Evolutionary conservation across 2,113 vertebrate species (phyloP).

Genomic region (Chionis minor): DNA sequence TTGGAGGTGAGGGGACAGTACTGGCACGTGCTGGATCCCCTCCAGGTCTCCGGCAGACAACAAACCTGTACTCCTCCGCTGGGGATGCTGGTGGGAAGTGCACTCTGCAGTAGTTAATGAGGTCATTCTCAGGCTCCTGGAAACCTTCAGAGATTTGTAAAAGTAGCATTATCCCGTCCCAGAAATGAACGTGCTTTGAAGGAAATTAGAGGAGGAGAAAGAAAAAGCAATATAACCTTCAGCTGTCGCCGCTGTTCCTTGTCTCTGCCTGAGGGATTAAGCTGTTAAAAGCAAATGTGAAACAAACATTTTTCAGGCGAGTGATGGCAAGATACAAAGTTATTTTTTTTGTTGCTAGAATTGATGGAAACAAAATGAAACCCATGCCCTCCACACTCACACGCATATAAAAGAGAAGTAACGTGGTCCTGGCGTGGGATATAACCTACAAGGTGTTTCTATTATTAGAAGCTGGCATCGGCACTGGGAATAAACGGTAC

Average conservation of each 20-base stretch:
- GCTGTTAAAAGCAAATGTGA: neutral
- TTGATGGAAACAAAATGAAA: neutral
- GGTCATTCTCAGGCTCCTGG: neutral
- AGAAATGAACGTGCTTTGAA: neutral
- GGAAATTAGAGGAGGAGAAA: neutral
- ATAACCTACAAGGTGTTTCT: neutral
- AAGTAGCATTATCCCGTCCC: neutral
- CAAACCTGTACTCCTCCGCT: neutral
- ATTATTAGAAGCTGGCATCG: neutral
- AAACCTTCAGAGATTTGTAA: neutral
- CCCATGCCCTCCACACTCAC: neutral
- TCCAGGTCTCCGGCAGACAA: neutral
- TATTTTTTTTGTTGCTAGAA: neutral
- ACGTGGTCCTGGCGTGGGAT: neutral
- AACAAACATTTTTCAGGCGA: conserved; percentile 1
- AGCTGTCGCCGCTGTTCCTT: neutral
- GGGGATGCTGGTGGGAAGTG: neutral
- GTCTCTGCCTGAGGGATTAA: neutral
- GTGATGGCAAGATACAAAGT: neutral
- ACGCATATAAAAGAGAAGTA: neutral
- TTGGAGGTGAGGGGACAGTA: neutral
- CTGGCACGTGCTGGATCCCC: neutral
- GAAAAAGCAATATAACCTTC: neutral
- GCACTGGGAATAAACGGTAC: neutral
- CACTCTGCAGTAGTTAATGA: neutral